phyloP scores from a whole-genome alignment of 2,113 vertebrate species.

The Hassar affinis region DNA sequence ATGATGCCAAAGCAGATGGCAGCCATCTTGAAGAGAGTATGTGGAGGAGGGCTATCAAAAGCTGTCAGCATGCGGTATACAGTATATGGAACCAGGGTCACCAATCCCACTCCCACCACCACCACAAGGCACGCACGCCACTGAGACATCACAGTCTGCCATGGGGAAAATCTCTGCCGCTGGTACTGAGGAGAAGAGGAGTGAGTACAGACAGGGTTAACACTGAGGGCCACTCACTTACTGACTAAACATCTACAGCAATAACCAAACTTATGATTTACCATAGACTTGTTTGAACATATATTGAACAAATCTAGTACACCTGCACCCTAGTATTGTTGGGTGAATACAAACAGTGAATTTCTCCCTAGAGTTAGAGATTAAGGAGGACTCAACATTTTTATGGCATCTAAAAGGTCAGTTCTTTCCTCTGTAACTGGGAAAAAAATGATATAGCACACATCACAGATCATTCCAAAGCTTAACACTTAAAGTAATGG shows the following conservation, averaged over 20 bases:
- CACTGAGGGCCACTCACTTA: neutral
- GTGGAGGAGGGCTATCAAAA: conserved; percentile 60
- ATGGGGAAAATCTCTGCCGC: conserved; percentile 61
- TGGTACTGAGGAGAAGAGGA: conserved; percentile 56
- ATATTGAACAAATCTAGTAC: neutral
- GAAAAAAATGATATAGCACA: neutral
- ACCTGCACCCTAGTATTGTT: neutral
- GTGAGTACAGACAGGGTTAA: neutral
- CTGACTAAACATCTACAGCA: neutral
- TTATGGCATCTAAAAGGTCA: neutral
- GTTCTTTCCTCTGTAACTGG: neutral
- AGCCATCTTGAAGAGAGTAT: conserved; percentile 55
- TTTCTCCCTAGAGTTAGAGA: neutral
- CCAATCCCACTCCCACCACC: neutral
- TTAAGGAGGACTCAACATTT: neutral
- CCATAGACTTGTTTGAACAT: neutral
- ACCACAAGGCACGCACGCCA: conserved; percentile 60
- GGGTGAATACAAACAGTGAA: neutral
- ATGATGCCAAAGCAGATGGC: conserved; percentile 57
- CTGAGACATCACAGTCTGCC: conserved; percentile 56
- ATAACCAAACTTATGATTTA: neutral
- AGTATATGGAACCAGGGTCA: conserved; percentile 59
- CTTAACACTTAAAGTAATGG: neutral
- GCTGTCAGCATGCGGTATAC: conserved; percentile 55
- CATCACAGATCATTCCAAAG: neutral